Conservation (phyloP, 1,140 invertebrate species). For the Drosophila kohkoa region DNA sequence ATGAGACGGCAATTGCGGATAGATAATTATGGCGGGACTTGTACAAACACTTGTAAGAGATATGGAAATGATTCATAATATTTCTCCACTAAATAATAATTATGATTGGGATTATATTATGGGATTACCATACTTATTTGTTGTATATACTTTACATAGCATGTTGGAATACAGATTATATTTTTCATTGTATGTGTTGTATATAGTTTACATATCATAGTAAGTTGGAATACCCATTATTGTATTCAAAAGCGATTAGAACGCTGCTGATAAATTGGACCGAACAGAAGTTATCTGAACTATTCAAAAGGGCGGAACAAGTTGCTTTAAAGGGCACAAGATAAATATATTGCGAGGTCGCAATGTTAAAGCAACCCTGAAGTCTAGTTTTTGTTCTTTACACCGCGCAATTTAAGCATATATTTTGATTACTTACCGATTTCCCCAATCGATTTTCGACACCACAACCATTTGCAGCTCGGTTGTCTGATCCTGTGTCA, state of each 20-base stretch:
- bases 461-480: constrained; percentile 95
- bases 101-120: too few species aligned
- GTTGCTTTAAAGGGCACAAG: not conserved
- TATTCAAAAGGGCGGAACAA: not conserved
- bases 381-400: not conserved
- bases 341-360: not conserved
- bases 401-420: not conserved
- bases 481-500: constrained; percentile 95
- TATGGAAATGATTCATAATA: too few species aligned
- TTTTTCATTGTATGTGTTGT: not conserved
- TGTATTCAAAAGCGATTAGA: not conserved
- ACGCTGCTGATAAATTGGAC: not conserved
- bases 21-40: too few species aligned
- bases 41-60: too few species aligned
- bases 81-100: too few species aligned
- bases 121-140: too few species aligned
- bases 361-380: not conserved
- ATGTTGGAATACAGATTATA: too few species aligned
- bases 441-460: constrained; percentile 97
- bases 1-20: too few species aligned
- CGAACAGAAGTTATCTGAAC: not conserved
- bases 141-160: too few species aligned
- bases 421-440: constrained; percentile 89
- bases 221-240: not conserved
- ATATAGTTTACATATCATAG: not conserved